Percentiles rank a stretch among this genome's conserved stretches.
Evolutionary conservation across 2,113 vertebrate species (phyloP).

Genomic region (Glareola pratincola): DNA sequence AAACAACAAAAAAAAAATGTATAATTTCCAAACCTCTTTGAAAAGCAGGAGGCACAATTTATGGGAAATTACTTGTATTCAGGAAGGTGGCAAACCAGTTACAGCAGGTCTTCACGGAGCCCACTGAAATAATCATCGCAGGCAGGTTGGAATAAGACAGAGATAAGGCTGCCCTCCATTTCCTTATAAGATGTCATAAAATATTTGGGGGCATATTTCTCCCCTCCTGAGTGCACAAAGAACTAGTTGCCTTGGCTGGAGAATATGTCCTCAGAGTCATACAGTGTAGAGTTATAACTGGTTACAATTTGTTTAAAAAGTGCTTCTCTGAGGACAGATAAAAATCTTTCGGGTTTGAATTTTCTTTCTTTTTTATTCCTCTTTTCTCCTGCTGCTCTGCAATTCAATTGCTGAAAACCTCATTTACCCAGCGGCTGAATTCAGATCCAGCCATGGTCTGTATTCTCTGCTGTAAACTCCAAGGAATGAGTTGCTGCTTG

Average conservation of each 20-base stretch:
- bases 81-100: neutral
- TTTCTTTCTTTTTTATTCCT: neutral
- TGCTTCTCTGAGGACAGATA: conserved; percentile 14
- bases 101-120: neutral
- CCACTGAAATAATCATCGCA: neutral
- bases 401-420: neutral
- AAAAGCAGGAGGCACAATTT: neutral
- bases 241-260: neutral
- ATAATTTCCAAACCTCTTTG: neutral
- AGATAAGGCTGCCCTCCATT: neutral
- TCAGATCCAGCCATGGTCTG: neutral
- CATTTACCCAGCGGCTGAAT: neutral
- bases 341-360: neutral
- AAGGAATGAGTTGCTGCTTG: neutral
- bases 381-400: neutral
- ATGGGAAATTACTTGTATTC: neutral
- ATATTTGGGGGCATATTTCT: neutral
- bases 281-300: neutral
- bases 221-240: neutral
- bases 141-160: neutral
- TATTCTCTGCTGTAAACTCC: neutral
- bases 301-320: conserved; percentile 5
- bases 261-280: neutral
- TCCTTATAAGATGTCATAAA: neutral
- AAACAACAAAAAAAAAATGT: conserved; percentile 7